Conservation (phyloP, 2,113 vertebrate species). For the Poeciliopsis retropinna region DNA sequence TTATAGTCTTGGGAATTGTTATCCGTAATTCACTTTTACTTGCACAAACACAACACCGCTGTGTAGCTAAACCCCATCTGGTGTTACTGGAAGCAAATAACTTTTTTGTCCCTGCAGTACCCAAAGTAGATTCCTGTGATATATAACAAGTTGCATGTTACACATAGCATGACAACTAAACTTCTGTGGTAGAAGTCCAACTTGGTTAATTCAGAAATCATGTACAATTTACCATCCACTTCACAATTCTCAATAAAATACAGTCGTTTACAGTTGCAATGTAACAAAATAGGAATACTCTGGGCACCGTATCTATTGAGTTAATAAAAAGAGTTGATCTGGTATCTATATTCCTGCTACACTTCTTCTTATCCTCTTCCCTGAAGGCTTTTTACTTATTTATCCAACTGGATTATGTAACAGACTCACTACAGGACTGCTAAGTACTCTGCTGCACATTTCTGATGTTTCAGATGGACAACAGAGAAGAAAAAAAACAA, state of each 20-base stretch:
- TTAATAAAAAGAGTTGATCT: not conserved
- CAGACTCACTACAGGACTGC: constrained; percentile 2
- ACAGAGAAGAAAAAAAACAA: constrained; percentile 4
- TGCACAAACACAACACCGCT: not conserved
- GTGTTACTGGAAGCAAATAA: no score
- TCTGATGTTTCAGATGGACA: not conserved
- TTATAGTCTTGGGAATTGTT: not conserved
- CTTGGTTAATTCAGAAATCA: no score
- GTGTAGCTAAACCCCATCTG: not conserved
- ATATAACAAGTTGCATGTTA: not conserved
- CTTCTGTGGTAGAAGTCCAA: no score
- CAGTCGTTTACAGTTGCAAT: not conserved
- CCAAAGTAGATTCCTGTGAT: not conserved
- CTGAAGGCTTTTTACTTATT: constrained; percentile 6
- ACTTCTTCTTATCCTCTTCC: not conserved
- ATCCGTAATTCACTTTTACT: not conserved
- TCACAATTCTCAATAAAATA: not conserved
- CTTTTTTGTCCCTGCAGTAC: not conserved
- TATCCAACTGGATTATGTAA: constrained; percentile 14
- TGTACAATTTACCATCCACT: not conserved
- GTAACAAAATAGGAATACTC: not conserved
- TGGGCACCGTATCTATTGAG: not conserved
- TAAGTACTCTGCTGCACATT: not conserved
- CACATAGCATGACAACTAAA: not conserved
- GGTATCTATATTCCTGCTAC: not conserved